Percentiles rank a stretch among this genome's conserved stretches.
Evolutionary conservation across 2,888 invertebrate species (phyloP).

Genomic region (Drosophila melanosoma): DNA sequence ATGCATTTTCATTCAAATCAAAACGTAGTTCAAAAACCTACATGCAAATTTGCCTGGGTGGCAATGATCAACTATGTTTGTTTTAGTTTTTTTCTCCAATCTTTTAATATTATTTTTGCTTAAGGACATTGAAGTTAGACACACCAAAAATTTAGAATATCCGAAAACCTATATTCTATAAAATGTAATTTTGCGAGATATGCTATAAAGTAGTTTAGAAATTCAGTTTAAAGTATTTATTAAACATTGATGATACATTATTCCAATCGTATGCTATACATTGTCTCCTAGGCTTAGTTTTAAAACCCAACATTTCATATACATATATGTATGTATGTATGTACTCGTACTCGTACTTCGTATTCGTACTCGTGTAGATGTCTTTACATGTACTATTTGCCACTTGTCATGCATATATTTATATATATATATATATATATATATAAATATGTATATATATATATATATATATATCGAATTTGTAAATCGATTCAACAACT

Average conservation of each 20-base stretch:
- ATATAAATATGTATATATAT: too few relatives aligned
- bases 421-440: neutral
- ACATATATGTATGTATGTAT: slow-evolving; percentile 21
- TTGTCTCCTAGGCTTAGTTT: slow-evolving; percentile 5
- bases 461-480: slow-evolving; percentile 16
- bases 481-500: slow-evolving; percentile 15
- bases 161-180: neutral
- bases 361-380: slow-evolving; percentile 36
- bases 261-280: neutral
- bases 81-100: slow-evolving; percentile 1
- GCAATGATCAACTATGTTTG: neutral
- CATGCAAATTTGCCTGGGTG: neutral
- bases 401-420: slow-evolving; percentile 26
- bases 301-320: slow-evolving; percentile 15
- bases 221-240: neutral
- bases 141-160: neutral
- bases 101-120: neutral
- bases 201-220: neutral
- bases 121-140: neutral
- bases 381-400: slow-evolving; percentile 31
- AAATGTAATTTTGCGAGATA: neutral
- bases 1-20: slow-evolving; percentile 11
- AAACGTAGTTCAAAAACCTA: neutral
- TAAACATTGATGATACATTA: neutral
- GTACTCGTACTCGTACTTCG: slow-evolving; percentile 23